Evolutionary conservation across 1,140 invertebrate genomes (phyloP).

Genomic region (Drosophila auraria): DNA sequence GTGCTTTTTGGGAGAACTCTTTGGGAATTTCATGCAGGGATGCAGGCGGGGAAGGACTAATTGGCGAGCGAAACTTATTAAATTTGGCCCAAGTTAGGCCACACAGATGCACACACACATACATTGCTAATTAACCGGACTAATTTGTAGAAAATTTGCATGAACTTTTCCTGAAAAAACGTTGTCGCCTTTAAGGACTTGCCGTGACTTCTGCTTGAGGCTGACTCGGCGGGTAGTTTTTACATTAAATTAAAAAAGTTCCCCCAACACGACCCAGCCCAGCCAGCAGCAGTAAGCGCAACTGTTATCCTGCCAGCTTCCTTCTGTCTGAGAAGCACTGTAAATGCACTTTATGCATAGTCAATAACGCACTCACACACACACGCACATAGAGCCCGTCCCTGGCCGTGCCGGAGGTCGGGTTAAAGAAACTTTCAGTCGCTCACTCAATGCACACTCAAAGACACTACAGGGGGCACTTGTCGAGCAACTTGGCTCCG

Average conservation of each 20-base stretch:
- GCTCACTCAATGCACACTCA: slow-evolving; percentile 75
- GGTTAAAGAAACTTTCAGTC: slow-evolving; percentile 56
- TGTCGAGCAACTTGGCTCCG: slow-evolving; percentile 47
- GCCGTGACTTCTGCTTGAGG: slow-evolving; percentile 20
- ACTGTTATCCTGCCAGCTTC: slow-evolving; percentile 28
- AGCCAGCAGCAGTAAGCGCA: slow-evolving; percentile 12
- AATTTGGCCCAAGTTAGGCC: slow-evolving; percentile 25
- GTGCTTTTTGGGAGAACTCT: slow-evolving; percentile 23
- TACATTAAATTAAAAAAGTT: slow-evolving; percentile 82
- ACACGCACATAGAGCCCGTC: neutral
- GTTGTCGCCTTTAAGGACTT: slow-evolving; percentile 58
- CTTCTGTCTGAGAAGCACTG: slow-evolving; percentile 27
- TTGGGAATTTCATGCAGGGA: slow-evolving; percentile 66
- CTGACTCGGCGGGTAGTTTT: slow-evolving; percentile 48
- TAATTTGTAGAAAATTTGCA: slow-evolving; percentile 66
- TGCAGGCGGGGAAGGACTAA: slow-evolving; percentile 42
- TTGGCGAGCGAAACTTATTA: slow-evolving; percentile 44
- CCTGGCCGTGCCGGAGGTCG: no score
- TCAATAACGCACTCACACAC: slow-evolving; percentile 57
- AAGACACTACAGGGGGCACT: slow-evolving; percentile 70
- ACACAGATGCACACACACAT: slow-evolving; percentile 26
- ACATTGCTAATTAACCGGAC: slow-evolving; percentile 71
- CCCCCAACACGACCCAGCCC: neutral
- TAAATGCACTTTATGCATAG: slow-evolving; percentile 67
- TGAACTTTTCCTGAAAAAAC: slow-evolving; percentile 58